phyloP scores from a whole-genome alignment of 23 tunicate genomes.

The Trididemnum miniatum region DNA sequence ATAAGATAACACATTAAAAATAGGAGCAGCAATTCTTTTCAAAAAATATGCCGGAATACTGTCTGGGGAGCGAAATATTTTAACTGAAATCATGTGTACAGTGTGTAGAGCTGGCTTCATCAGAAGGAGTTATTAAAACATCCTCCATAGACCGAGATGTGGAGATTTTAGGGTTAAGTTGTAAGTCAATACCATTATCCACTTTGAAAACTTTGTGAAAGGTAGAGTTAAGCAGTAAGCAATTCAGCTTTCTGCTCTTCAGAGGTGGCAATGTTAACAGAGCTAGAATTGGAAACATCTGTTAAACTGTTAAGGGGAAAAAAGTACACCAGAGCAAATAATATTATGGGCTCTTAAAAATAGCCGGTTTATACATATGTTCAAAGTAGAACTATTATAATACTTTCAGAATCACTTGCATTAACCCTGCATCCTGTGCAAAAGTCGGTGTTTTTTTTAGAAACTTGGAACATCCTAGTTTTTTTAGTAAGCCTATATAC shows the following conservation, averaged over 20 bases:
- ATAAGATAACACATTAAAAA: background rate
- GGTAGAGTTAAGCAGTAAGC: background rate
- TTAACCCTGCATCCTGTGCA: no score
- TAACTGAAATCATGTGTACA: background rate
- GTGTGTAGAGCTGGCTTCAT: background rate
- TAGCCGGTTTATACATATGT: no score
- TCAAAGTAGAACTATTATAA: no score
- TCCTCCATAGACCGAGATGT: background rate
- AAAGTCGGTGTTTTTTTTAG: no score
- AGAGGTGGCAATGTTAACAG: background rate
- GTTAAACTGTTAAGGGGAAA: no score
- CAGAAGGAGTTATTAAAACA: background rate
- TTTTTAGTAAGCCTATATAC: no score
- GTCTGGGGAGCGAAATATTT: background rate
- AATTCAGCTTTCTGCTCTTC: background rate
- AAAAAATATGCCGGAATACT: background rate
- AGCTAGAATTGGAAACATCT: background rate
- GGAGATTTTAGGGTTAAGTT: background rate
- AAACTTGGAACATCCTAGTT: no score
- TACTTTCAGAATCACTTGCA: no score
- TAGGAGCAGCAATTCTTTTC: background rate
- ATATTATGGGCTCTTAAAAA: no score
- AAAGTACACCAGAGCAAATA: no score
- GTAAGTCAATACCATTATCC: background rate
- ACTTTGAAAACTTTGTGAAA: background rate